Base-by-base conservation (phyloP, 1,140 invertebrate genomes). In the Zophobas morio region DNA sequence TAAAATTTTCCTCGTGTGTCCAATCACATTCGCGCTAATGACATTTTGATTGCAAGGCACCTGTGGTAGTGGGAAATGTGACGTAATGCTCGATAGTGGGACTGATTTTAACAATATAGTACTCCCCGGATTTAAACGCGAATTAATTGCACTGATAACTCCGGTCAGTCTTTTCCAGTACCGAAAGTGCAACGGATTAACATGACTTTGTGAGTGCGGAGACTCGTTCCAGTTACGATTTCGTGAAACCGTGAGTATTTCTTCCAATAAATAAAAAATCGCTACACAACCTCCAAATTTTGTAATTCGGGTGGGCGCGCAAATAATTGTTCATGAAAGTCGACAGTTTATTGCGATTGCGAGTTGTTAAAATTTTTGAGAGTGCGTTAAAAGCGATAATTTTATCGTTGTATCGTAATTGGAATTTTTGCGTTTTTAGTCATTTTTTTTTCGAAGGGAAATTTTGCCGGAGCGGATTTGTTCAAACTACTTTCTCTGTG, bases 91-190 rank as follows among this genome's bases (percentile, higher is more conserved):
- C 49, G 6, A 51, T 66, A 42, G 60, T 66, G 60, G 60, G 60
- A 73, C 47, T 54, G 54, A 33, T 37, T 53, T 51, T n/a, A 71
- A 72, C 51, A 36, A 51, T 51, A 63, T 63, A 42, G 70, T 72
- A 72, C 49, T 51, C 54, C 53, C 54, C 71, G 20, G 71, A 73
- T 73, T 73, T 73, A 71, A 51, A 73, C 54, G 56, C 57, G 74
- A 79, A 79, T 79, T 76, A 73, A 73, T 57, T 72, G 76, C 66
- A 63, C 72, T 76, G 51, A 47, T 51, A 71, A 39, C 54, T 49
- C 70, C 57, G 57, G 39, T 42, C 60, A 66, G 60, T 66, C 35
- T 34, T 53, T 77, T 77, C 36, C 20, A 47, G 57, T 34, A 78
- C 36, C 66, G 74, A 76, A 76, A 79, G 78, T 79, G 74, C 40